Evolutionary conservation across 2,113 vertebrate genomes (phyloP), one percentile per base, ranked within the genome.

Genomic region (western clawed frog (Xenopus tropicalis)): DNA sequence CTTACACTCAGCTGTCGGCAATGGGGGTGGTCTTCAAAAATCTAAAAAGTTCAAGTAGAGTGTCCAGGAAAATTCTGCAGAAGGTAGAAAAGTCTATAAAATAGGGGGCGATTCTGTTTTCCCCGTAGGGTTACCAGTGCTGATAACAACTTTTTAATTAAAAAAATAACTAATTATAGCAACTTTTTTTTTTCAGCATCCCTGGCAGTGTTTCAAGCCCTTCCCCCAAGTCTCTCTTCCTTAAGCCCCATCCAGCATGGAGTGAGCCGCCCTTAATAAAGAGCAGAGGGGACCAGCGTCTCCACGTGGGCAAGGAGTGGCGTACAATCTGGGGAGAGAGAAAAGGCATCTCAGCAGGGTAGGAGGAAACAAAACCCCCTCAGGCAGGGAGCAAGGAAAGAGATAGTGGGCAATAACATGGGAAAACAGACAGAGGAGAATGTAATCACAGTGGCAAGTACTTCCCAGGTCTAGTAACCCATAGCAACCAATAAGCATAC

Each of bases 251-350:
- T 37, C 22, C 24, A 61, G 51, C 19, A 72, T 62, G 43, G 64
- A 63, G 9, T 64, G 43, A 63, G 63, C 42, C 10, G 29, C 22
- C 56, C 12, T 21, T 11, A 61, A 20, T n/a, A 46, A 59, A 58
- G 16, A 3, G 46, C 66, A 78, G 56, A 79, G 56, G 0, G 63
- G 23, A 14, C 57, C 48, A 25, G 29, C 14, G 21, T 63, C 74
- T 79, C 78, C 68, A 80, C 80, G 67, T 74, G 58, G 79, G 64
- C 64, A 52, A 14, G 65, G 78, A 69, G 37, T 16, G 74, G 66
- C 43, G 20, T 66, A 74, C 71, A 74, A 74, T 85, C 91, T 92
- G 80, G 4, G 77, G 84, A 21, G 29, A 82, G 71, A 48, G 21
- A 9, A 56, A 11, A 17, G 29, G 6, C 9, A 57, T 14, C 17